These are phyloP conservation scores for Aphelocoma coerulescens DNA, from an alignment of 2,113 vertebrate genomes.

Conservation along the genomic window DNA sequence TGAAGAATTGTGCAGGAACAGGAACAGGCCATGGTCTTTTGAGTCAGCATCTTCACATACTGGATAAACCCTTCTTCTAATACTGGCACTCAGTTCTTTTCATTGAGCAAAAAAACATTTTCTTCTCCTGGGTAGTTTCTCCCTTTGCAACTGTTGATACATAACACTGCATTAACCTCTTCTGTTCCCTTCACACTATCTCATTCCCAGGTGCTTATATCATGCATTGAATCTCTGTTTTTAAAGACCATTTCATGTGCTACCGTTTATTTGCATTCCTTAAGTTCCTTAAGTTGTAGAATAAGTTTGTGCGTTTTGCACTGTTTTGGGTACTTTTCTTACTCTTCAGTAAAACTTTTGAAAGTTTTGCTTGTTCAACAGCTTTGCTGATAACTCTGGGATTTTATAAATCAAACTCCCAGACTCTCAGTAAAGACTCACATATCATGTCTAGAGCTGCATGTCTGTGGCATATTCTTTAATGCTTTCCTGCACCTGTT, in stretches of 20 bases:
- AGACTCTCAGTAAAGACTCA: background rate
- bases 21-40: background rate
- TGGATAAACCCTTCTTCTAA: background rate
- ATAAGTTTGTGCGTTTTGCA: background rate
- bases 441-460: slow-evolving; percentile 5
- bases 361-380: background rate
- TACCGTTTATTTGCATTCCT: background rate
- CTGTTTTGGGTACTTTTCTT: background rate
- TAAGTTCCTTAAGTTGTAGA: background rate
- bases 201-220: background rate
- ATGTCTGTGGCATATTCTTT: background rate
- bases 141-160: background rate
- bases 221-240: background rate
- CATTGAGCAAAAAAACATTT: background rate
- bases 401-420: background rate
- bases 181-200: background rate
- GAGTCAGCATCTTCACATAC: background rate
- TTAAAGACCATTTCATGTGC: background rate
- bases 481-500: slow-evolving; percentile 49
- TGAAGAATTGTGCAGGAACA: background rate
- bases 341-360: background rate
- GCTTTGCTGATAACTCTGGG: background rate
- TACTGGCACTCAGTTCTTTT: background rate
- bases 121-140: background rate
- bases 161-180: background rate